Percentiles rank a stretch among this genome's conserved stretches.
These are phyloP conservation scores for Pristionchus japonicus DNA, from an alignment of 2,888 invertebrate species.

Conservation along the genomic window DNA sequence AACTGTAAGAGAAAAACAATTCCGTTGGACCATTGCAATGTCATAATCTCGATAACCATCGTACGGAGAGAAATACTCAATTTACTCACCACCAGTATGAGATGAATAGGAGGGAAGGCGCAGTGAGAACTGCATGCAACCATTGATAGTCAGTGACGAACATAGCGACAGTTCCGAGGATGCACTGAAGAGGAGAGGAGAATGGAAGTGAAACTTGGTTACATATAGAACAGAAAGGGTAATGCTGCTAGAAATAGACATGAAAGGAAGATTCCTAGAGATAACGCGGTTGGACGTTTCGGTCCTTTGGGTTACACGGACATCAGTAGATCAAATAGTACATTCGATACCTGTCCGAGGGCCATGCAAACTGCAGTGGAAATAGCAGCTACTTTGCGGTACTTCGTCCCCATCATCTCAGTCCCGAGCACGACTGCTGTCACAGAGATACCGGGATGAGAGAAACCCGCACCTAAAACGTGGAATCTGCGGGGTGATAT, in stretches of 20 bases:
- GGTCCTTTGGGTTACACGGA: too few relatives aligned
- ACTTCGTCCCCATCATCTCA: slow-evolving; percentile 77
- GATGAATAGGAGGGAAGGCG: slow-evolving; percentile 71
- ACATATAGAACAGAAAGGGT: too few relatives aligned
- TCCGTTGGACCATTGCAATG: neutral
- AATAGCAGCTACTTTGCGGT: slow-evolving; percentile 76
- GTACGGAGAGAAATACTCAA: neutral
- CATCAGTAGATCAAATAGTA: too few relatives aligned
- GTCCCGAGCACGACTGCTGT: slow-evolving; percentile 82
- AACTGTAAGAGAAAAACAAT: neutral
- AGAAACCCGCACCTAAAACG: slow-evolving; percentile 84
- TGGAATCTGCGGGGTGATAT: too few relatives aligned
- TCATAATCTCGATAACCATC: neutral
- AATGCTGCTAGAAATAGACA: too few relatives aligned
- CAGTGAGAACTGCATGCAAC: slow-evolving; percentile 72
- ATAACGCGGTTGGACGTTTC: too few relatives aligned
- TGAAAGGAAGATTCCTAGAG: too few relatives aligned
- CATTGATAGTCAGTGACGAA: slow-evolving; percentile 71
- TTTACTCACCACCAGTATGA: slow-evolving; percentile 72
- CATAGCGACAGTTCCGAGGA: slow-evolving; percentile 73
- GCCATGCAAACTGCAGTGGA: slow-evolving; percentile 76
- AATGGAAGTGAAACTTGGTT: too few relatives aligned
- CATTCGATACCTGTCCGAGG: slow-evolving; percentile 69
- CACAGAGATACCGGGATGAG: slow-evolving; percentile 88
- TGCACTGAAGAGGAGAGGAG: slow-evolving; percentile 49